Evolutionary conservation across 2,113 vertebrate genomes (phyloP), one percentile per base, ranked within the genome.

Genomic region (Ochotona curzoniae): DNA sequence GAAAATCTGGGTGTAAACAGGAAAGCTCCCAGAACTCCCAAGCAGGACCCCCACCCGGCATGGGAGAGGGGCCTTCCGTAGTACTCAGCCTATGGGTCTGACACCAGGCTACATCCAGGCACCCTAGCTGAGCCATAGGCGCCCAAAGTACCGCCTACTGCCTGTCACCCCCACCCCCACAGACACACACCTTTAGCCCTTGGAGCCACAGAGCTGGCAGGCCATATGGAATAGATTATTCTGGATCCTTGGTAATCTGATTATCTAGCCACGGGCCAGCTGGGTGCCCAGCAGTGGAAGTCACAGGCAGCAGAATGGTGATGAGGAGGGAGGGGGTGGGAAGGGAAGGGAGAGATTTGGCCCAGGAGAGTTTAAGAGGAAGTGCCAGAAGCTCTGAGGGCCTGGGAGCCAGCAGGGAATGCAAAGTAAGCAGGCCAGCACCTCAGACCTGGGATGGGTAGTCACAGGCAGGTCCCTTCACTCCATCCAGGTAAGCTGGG

Each of bases 191-290:
- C 90, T 95, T 79, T 10, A 32, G 30, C 44, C 81, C 93, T 80
- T 0, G 76, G 93, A 96, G 94, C 84, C 95, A 90, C 67, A 0
- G 49, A 88, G 66, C 70, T 91, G 91, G 89, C 93, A 63, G 70
- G 73, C 96, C 97, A 97, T 97, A 95, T 97, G 97, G 97, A 96
- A 96, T 95, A 93, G 87, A 97, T 97, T 97, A 96, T 95, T 94
- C 94, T 92, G 83, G 94, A 96, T 67, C 83, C 79, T 12, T 3
- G 84, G 47, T 97, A 97, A 97, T 97, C 96, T 94, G 89, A 95
- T 97, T 97, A 97, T 91, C 96, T 83, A 80, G 83, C 85, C 83
- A 2, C 78, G 87, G 79, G 38, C 89, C 96, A 80, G 95, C 82
- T 85, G 92, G 95, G 49, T 71, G 93, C 90, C 25, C 93, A 82